Base-by-base conservation (phyloP, 2,797 vertebrate species). In the Pipistrellus nathusii region DNA sequence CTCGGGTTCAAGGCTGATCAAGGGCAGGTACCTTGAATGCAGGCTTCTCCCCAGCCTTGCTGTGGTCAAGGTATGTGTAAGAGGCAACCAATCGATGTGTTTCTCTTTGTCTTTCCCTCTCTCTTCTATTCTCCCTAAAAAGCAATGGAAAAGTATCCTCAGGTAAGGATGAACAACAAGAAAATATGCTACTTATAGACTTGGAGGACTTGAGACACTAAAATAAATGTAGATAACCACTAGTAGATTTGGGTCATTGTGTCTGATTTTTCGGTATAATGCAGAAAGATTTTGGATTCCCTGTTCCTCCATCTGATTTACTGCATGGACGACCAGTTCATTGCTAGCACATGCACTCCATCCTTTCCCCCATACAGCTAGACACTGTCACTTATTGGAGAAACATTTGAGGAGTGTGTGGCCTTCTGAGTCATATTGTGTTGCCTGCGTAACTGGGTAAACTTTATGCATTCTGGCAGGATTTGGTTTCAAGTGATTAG, bases 381-480 rank as follows among this genome's bases (percentile, higher is more conserved):
- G 73, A 68, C 17, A 46, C 20, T 48, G 7, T 48, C 80, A 41
- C 59, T 30, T 23, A 95, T 91, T 78, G 44, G 75, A 59, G 92
- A 95, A 85, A 48, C 30, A 93, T 51, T 20, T 32, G 53, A 90
- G 82, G 83, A 90, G 81, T 68, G 77, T 80, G 57, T 51, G 62
- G 46, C n/a, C 68, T 41, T 88, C 23, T 32, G 38, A 71, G 55
- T 75, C 76, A 8, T 66, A 92, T 77, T 77, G 48, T 85, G 75
- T 78, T 80, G 53, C 97, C 94, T 92, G 78, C 91, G 25, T 93
- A 97, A 94, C 91, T 95, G 80, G 89, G 92, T 97, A 95, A 71
- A 94, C 90, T 96, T 76, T 96, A 77, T 92, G 82, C 87, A 83
- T 93, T 95, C 89, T 96, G 96, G 90, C 94, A 96, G 85, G 46